Evolutionary conservation across 1,140 invertebrate genomes (phyloP).

Genomic region (Neodiprion pinetum): DNA sequence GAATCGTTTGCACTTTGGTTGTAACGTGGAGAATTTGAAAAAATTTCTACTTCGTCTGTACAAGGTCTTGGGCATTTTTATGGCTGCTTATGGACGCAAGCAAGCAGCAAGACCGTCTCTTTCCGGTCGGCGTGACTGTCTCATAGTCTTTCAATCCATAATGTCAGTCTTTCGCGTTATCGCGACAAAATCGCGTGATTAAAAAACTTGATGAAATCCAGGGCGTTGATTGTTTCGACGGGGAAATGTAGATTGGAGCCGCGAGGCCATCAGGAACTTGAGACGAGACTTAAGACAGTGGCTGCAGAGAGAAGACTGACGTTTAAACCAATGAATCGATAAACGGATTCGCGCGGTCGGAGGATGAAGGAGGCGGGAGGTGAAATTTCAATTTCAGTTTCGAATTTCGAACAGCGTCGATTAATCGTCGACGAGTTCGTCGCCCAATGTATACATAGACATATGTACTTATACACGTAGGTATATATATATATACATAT

Average conservation of each 20-base stretch:
- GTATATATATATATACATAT: too few species aligned
- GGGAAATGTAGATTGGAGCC: too few species aligned
- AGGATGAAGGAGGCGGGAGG: neutral
- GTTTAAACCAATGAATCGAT: neutral
- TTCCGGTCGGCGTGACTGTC: neutral
- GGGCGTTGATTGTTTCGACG: too few species aligned
- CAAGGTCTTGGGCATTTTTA: constrained; percentile 1
- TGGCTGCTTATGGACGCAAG: neutral
- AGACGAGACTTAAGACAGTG: neutral
- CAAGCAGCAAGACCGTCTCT: neutral
- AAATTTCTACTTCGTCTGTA: neutral
- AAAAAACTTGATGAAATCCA: neutral
- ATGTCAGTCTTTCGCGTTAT: neutral
- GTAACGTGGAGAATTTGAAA: neutral
- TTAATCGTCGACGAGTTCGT: neutral
- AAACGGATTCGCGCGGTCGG: neutral
- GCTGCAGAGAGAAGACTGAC: neutral
- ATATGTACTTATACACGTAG: too few species aligned
- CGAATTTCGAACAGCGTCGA: neutral
- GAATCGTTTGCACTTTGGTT: too few species aligned
- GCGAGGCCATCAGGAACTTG: too few species aligned
- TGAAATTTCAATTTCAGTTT: neutral
- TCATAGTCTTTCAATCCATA: neutral
- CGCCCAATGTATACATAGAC: too few species aligned
- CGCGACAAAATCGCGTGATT: neutral